Evolutionary conservation across 2,113 vertebrate species (phyloP).

Genomic region (Myanophis thanlyinensis): DNA sequence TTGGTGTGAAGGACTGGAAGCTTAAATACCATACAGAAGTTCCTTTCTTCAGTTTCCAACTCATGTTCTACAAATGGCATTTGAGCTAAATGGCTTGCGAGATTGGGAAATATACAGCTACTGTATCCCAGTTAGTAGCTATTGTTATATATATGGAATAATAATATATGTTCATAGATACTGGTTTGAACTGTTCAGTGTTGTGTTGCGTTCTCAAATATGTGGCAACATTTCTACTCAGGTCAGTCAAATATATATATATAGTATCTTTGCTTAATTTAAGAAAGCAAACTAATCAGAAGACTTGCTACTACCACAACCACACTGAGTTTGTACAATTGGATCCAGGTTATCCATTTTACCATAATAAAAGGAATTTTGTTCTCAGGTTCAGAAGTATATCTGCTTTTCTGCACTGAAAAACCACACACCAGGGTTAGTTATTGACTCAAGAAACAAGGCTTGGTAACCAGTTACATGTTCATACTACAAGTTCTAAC

Average conservation of each 20-base stretch:
- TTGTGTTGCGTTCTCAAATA: neutral
- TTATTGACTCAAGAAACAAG: neutral
- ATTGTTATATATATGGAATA: neutral
- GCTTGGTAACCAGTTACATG: neutral
- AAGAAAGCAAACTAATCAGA: neutral
- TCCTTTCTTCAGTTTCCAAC: neutral
- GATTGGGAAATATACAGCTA: neutral
- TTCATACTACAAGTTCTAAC: neutral
- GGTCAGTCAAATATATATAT: conserved; percentile 46
- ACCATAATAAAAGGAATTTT: neutral
- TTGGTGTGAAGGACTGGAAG: neutral
- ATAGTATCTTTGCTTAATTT: neutral
- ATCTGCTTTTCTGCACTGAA: neutral
- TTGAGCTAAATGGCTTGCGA: neutral
- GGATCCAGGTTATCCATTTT: neutral
- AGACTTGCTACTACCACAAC: neutral
- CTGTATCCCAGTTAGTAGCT: neutral
- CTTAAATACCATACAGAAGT: neutral
- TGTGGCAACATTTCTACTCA: neutral
- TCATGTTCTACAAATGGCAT: neutral
- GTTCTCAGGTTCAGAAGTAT: neutral
- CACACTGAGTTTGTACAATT: neutral
- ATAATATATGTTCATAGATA: neutral
- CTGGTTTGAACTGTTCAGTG: neutral
- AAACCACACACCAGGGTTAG: neutral